Base-by-base conservation (phyloP, 1,140 invertebrate species). In the Zaprionus nigranus region DNA sequence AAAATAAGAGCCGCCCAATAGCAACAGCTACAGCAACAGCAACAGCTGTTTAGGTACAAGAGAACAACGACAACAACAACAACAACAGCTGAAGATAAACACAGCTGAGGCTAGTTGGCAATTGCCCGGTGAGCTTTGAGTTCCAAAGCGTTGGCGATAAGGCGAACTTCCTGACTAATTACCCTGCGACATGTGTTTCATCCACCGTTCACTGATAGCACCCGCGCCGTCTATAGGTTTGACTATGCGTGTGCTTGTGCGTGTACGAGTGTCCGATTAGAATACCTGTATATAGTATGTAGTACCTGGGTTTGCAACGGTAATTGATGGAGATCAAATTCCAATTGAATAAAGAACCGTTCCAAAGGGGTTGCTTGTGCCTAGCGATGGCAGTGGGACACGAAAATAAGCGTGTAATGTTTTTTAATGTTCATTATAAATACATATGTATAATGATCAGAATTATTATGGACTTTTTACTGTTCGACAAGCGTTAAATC, bases 301-400 rank as follows among this genome's bases (percentile, higher is more conserved):
- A 43, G 62, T 64, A 71, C 24, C 53, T 40, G 20, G 46, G 56
- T 17, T 40, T 20, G 40, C 17, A 70, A 49, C 56, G 58, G n/a
- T 78, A 85, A 84, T 81, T 81, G 82, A 84, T 86, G 66, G 66
- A 81, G 79, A 67, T 81, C 82, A 86, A 85, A 85, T 84, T 84
- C 82, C 82, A 86, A 78, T 62, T 68, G 58, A 46, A 46, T 46
- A 17, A 9, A 56, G n/a, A 61, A 76, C 46, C 46, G 28, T 13
- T 34, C 36, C 22, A 40, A 22, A n/a, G 43, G 64, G 60, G 67
- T 64, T 58, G 72, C 20, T 70, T 63, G 38, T 63, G 12, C n/a
- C 26, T 22, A 49, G n/a, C 28, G 51, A 24, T 43, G 17, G 15
- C 28, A n/a, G 26, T 13, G 9, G 12, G 40, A 49, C 34, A 61